phyloP scores from a whole-genome alignment of 2,113 vertebrate genomes.

The Oenanthe oenanthe region DNA sequence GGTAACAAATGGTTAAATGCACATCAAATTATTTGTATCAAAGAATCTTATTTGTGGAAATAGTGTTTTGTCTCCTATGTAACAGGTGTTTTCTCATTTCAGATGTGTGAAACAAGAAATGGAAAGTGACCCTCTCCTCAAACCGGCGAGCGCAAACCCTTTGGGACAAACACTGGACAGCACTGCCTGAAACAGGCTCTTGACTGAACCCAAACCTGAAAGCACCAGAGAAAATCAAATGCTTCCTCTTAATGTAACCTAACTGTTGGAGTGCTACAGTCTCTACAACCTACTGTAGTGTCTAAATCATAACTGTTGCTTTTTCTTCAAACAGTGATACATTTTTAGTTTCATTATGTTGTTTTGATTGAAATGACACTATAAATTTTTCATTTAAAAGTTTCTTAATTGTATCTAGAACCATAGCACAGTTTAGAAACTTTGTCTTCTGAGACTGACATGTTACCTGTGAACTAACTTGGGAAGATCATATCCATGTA shows the following conservation, averaged over 20 bases:
- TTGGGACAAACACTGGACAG: slow-evolving; percentile 91
- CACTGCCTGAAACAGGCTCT: slow-evolving; percentile 80
- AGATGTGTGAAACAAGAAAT: slow-evolving; percentile 89
- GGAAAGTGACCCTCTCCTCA: slow-evolving; percentile 83
- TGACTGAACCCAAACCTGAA: slow-evolving; percentile 74
- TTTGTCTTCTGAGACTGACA: slow-evolving; percentile 75
- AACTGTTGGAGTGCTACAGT: slow-evolving; percentile 75
- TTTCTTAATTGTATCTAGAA: slow-evolving; percentile 83
- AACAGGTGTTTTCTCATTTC: slow-evolving; percentile 39
- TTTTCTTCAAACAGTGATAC: slow-evolving; percentile 77
- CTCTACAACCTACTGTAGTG: slow-evolving; percentile 67
- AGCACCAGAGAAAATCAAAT: slow-evolving; percentile 92
- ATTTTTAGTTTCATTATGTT: slow-evolving; percentile 78
- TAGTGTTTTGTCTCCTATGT: background rate
- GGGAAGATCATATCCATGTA: slow-evolving; percentile 83
- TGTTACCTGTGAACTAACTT: slow-evolving; percentile 74
- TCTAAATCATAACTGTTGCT: slow-evolving; percentile 81
- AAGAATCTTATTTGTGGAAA: background rate
- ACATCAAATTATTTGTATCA: background rate
- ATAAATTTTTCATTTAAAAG: slow-evolving; percentile 79
- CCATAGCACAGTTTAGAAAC: slow-evolving; percentile 82
- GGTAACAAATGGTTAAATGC: background rate
- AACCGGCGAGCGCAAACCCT: slow-evolving; percentile 88
- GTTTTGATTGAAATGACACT: slow-evolving; percentile 82
- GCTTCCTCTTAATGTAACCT: slow-evolving; percentile 83